Conservation (phyloP, 2,113 vertebrate species). For the Serilophus lunatus region DNA sequence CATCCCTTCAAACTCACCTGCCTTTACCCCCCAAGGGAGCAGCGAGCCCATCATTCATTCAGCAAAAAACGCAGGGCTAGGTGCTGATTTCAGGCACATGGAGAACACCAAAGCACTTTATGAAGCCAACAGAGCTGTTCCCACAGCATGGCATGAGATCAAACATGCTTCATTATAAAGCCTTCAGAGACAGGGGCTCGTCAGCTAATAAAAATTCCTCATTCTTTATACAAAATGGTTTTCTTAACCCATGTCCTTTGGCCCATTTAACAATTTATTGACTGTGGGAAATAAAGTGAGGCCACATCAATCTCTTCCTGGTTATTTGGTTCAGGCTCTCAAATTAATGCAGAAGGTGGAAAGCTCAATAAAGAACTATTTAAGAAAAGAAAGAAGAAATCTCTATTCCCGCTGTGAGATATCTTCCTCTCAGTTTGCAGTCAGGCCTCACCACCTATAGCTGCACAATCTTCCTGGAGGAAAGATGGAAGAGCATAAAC, state of each 20-base stretch:
- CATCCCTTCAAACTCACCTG: background rate
- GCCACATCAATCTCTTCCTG: slow-evolving; percentile 54
- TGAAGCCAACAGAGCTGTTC: slow-evolving; percentile 5
- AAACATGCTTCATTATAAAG: slow-evolving; percentile 9
- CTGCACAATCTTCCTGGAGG: background rate
- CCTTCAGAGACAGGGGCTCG: background rate
- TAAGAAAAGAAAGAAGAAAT: slow-evolving; percentile 12
- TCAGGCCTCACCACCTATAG: background rate
- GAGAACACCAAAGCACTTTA: background rate
- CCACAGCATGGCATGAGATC: background rate
- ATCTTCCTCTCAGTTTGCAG: background rate
- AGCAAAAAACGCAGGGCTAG: background rate
- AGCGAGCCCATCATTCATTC: background rate
- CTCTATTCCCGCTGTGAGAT: background rate
- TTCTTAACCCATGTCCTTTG: slow-evolving; percentile 49
- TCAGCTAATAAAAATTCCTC: slow-evolving; percentile 42
- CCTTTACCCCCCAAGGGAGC: background rate
- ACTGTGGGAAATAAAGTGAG: slow-evolving; percentile 54
- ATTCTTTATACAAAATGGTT: slow-evolving; percentile 38
- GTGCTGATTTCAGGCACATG: background rate
- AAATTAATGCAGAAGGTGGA: slow-evolving; percentile 49
- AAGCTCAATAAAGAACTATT: slow-evolving; percentile 35
- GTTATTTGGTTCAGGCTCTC: slow-evolving; percentile 53
- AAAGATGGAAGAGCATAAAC: background rate
- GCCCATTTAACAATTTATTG: slow-evolving; percentile 56